phyloP scores from a whole-genome alignment of 2,888 invertebrate species.

The Lasioglossum malachurum region DNA sequence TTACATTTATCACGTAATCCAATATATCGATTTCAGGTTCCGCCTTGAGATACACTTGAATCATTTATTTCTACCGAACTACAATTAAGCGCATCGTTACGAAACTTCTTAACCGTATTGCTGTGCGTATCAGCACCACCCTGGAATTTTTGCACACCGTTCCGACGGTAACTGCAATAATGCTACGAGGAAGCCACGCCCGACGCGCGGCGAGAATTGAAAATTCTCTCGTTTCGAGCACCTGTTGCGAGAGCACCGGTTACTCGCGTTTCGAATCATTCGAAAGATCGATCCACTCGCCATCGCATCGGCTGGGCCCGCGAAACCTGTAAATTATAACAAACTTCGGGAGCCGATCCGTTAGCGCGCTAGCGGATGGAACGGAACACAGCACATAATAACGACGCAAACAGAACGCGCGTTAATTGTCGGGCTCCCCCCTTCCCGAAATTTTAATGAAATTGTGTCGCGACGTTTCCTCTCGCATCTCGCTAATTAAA shows the following conservation, averaged over 20 bases:
- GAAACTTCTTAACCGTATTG: neutral
- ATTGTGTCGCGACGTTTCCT: slow-evolving; percentile 3
- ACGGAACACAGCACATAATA: neutral
- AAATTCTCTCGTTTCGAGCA: neutral
- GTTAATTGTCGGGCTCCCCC: neutral
- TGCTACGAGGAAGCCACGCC: neutral
- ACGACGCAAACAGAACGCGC: slow-evolving; percentile 9
- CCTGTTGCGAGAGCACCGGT: slow-evolving; percentile 5
- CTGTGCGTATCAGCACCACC: neutral
- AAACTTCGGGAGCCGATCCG: neutral
- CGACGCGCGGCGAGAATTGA: neutral
- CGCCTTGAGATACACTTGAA: neutral
- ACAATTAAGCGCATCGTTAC: neutral
- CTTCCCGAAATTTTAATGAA: neutral
- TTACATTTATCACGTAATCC: neutral
- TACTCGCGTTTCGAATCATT: neutral
- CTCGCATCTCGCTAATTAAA: neutral
- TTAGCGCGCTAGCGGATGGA: neutral
- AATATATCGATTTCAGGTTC: neutral
- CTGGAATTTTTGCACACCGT: neutral
- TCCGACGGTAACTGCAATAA: neutral
- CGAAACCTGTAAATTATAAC: neutral
- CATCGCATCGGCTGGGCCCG: neutral
- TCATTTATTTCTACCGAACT: neutral
- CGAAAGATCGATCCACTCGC: neutral